These are phyloP conservation scores for Tipula vernalis DNA, from an alignment of 2,888 invertebrate genomes.

Conservation along the genomic window DNA sequence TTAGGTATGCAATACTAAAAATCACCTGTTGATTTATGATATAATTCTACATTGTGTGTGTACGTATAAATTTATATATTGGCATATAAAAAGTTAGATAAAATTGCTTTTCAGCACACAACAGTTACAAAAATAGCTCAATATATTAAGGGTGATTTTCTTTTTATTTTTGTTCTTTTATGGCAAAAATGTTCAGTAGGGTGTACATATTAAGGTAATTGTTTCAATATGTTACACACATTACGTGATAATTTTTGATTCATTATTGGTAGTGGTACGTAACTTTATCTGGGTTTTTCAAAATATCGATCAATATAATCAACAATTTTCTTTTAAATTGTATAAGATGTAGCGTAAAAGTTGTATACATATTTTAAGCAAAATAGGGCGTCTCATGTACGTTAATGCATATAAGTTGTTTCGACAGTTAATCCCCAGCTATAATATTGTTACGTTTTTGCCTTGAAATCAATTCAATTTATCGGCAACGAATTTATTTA, in stretches of 20 bases:
- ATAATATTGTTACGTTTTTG: too few relatives aligned
- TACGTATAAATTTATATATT: too few relatives aligned
- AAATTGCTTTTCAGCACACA: not conserved
- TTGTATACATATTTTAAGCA: too few relatives aligned
- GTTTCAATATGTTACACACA: not conserved
- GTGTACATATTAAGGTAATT: not conserved
- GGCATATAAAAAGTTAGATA: too few relatives aligned
- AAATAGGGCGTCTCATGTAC: too few relatives aligned
- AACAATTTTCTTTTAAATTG: too few relatives aligned
- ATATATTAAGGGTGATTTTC: not conserved
- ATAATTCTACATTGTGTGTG: not conserved
- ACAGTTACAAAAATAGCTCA: not conserved
- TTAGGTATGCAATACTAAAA: not conserved
- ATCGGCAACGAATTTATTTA: too few relatives aligned
- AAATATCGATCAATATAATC: not conserved
- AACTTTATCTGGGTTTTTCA: not conserved
- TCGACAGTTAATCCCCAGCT: too few relatives aligned
- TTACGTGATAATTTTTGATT: not conserved
- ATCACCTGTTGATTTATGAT: not conserved
- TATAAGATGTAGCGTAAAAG: too few relatives aligned
- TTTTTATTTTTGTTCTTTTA: not conserved
- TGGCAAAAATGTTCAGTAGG: not conserved
- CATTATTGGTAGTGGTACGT: not conserved
- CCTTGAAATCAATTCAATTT: too few relatives aligned
- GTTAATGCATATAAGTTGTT: too few relatives aligned